Evolutionary conservation across 2,797 vertebrate genomes (phyloP).

Genomic region (Ispidina picta): DNA sequence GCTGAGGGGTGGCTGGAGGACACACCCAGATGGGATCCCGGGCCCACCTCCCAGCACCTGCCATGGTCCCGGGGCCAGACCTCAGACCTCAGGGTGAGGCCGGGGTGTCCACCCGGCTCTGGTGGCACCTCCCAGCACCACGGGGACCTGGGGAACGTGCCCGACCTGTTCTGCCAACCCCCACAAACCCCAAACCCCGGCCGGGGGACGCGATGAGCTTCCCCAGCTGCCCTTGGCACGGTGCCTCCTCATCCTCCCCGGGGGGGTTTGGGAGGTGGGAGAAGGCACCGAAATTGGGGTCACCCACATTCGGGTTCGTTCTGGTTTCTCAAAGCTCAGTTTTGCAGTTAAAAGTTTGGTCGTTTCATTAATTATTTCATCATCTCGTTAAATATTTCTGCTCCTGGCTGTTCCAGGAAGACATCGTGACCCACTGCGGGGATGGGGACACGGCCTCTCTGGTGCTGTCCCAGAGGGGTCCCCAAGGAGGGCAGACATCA

Average conservation of each 20-base stretch:
- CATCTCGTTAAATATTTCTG: too few species aligned
- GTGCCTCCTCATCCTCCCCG: not conserved
- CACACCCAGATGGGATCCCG: fast-evolving
- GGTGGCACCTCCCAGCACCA: fast-evolving
- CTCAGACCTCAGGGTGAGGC: fast-evolving
- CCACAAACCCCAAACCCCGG: not conserved
- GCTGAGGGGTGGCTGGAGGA: not conserved
- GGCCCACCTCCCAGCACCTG: fast-evolving
- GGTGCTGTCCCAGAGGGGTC: fast-evolving
- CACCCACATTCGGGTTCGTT: not conserved
- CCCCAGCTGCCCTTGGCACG: fast-evolving
- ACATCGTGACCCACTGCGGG: too few species aligned
- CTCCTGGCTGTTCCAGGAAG: too few species aligned
- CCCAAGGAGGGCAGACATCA: not conserved
- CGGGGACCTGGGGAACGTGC: fast-evolving
- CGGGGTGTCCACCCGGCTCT: fast-evolving
- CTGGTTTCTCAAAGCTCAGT: not conserved
- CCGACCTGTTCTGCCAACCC: not conserved
- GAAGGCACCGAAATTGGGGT: not conserved
- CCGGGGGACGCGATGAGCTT: fast-evolving
- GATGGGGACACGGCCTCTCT: not conserved
- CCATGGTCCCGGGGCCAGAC: fast-evolving
- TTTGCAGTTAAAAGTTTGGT: not conserved
- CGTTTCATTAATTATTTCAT: not conserved
- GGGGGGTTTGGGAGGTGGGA: not conserved